phyloP scores from a whole-genome alignment of 2,888 invertebrate species.

The Caenorhabditis wallacei region DNA sequence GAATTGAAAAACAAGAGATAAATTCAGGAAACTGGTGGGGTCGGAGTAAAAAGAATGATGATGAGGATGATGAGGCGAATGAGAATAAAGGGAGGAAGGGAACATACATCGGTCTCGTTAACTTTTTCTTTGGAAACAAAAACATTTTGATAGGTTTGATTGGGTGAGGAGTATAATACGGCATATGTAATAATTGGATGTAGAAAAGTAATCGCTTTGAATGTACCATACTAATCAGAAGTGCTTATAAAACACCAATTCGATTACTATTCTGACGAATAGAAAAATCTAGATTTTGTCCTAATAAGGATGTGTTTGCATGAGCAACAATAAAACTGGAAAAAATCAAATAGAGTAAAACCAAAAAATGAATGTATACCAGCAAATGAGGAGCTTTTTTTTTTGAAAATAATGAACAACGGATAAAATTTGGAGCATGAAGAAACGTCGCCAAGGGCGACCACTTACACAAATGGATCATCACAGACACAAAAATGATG shows the following conservation, averaged over 20 bases:
- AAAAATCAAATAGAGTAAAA: conserved; percentile 18
- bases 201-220: conserved; percentile 17
- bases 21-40: conserved; percentile 28
- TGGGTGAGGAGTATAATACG: conserved; percentile 2
- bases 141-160: conserved; percentile 20
- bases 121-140: conserved; percentile 42
- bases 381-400: conserved; percentile 20
- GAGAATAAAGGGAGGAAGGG: not conserved
- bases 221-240: not conserved
- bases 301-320: conserved; percentile 22
- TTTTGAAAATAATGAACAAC: conserved; percentile 8
- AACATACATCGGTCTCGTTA: conserved; percentile 48
- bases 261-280: conserved; percentile 9
- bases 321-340: conserved; percentile 38
- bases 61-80: conserved; percentile 5
- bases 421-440: conserved; percentile 20
- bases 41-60: conserved; percentile 41
- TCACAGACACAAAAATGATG: conserved; percentile 61
- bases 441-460: conserved; percentile 12
- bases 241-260: not conserved
- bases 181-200: conserved; percentile 27
- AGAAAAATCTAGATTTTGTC: conserved; percentile 4
- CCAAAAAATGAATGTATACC: conserved; percentile 41
- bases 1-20: conserved; percentile 38
- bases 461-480: conserved; percentile 41